phyloP scores from a whole-genome alignment of 2,113 vertebrate genomes.

The Ranitomeya imitator region DNA sequence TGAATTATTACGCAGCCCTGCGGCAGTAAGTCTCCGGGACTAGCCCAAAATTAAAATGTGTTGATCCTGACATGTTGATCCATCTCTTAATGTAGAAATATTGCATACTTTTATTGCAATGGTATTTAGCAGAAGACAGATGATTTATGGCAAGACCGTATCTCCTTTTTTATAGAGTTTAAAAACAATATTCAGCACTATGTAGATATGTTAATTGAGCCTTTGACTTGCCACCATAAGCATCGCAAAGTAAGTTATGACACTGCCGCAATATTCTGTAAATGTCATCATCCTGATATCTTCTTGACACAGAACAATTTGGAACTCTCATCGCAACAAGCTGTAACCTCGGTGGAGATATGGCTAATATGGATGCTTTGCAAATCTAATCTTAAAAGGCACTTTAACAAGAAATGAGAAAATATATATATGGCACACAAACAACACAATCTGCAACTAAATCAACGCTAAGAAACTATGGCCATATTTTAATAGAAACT shows the following conservation, averaged over 20 bases:
- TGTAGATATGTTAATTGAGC: conserved; percentile 18
- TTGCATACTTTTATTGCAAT: conserved; percentile 26
- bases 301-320: neutral
- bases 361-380: neutral
- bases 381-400: neutral
- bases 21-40: conserved; percentile 3
- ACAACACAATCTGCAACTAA: neutral
- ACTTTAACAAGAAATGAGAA: neutral
- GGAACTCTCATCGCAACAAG: neutral
- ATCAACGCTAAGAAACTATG: neutral
- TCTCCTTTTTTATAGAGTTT: conserved; percentile 8
- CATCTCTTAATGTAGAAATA: conserved; percentile 31
- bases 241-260: neutral
- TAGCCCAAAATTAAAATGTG: conserved; percentile 41
- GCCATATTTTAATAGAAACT: neutral
- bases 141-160: conserved; percentile 20
- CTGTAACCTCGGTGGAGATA: neutral
- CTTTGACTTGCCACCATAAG: neutral
- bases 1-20: conserved; percentile 39
- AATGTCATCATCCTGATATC: conserved; percentile 17
- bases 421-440: neutral
- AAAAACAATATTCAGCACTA: conserved; percentile 36
- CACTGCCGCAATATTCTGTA: conserved; percentile 1
- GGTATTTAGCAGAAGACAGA: conserved; percentile 13
- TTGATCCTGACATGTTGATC: conserved; percentile 38